Evolutionary conservation across 2,113 vertebrate genomes (phyloP).

Genomic region (Malaclemys terrapin): DNA sequence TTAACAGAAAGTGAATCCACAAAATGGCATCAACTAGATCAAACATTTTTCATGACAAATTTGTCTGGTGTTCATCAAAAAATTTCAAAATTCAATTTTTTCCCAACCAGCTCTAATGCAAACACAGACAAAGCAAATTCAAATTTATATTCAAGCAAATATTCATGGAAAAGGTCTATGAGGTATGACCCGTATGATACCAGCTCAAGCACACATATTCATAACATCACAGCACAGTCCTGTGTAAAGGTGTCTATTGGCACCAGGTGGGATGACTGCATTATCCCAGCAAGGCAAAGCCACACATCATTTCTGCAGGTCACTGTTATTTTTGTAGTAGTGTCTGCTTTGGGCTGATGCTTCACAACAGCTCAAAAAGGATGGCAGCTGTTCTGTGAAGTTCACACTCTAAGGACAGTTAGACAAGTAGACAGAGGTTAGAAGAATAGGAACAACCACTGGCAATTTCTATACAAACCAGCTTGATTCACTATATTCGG

Average conservation of each 20-base stretch:
- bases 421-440: background rate
- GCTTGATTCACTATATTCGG: background rate
- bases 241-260: constrained; percentile 36
- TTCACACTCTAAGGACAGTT: rapidly evolving
- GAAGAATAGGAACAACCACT: background rate
- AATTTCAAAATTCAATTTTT: background rate
- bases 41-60: background rate
- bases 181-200: background rate
- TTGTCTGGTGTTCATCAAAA: background rate
- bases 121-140: background rate
- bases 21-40: background rate
- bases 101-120: background rate
- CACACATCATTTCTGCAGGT: background rate
- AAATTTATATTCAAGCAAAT: background rate
- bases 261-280: constrained; percentile 15
- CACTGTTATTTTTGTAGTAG: background rate
- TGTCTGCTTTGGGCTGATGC: background rate
- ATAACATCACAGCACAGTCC: background rate
- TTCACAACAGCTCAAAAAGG: background rate
- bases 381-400: background rate
- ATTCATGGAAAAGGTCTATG: background rate
- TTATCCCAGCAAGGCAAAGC: background rate
- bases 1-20: background rate
- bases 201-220: background rate
- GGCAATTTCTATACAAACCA: background rate